Base-by-base conservation (phyloP, 2,113 vertebrate species). In the Felis chaus region DNA sequence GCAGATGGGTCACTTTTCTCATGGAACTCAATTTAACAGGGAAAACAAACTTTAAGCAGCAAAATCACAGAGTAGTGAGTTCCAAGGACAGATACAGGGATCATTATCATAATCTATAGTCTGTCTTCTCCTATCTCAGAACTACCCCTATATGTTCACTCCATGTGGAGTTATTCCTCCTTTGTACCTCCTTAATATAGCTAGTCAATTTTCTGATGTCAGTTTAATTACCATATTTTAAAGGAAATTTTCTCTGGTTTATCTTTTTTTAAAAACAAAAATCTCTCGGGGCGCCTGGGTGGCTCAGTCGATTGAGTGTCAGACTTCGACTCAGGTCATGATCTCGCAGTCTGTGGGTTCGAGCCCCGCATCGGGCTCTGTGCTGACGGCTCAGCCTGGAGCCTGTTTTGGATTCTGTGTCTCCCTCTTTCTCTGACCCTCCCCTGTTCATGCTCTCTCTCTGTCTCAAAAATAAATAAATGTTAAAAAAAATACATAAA, bases 141-240 rank as follows among this genome's bases (percentile, higher is more conserved):
- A 91, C 13, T 41, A 55, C 3, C 11, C 33, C 1, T 33, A 18
- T 81, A 29, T 86, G 27, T 21, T 36, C 13, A 48, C 7, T 53
- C 7, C 18, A 9, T 6, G 36, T 45, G 3, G 0, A n/a, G 8
- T 11, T 82, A 14, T 6, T 36, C 6, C 14, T 10, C 7, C 6
- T 74, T 4, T 29, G 1, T 63, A 4, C 2, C 6, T 1, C 3
- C 1, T 78, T 93, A 39, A 65, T 1, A 29, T 18, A 48, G 19
- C 0, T 39, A 57, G 3, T 33, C 27, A 36, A 18, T 41, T 81
- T 76, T 57, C 41, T 61, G 7, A n/a, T 36, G 29, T 33, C 19
- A 31, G 4, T 63, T 57, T 79, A 92, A 41, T 39, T 25, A 13
- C 33, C 33, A 92, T 15, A 65, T 81, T 68, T 41, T 81, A 81